Conservation (phyloP, 2,113 vertebrate species). For the Heliornis fulica region DNA sequence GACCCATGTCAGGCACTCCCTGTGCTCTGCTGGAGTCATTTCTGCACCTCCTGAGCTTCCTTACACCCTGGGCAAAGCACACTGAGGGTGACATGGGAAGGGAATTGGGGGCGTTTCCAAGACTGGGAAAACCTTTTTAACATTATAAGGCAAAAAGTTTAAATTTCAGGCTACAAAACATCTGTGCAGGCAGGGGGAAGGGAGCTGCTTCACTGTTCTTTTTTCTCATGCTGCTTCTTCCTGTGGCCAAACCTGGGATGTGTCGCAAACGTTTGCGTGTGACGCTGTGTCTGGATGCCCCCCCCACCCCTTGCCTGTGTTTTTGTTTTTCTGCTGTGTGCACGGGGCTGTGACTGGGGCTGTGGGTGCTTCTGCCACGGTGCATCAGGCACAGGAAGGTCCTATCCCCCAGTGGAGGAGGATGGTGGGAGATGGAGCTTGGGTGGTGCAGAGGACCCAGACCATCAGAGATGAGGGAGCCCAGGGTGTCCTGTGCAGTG, state of each 20-base stretch:
- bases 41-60: neutral
- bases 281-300: fast-evolving
- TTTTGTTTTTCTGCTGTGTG: no score
- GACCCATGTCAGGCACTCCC: neutral
- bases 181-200: neutral
- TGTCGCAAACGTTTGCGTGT: neutral
- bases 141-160: neutral
- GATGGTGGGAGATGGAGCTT: neutral
- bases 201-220: neutral
- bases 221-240: neutral
- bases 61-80: neutral
- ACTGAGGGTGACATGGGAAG: neutral
- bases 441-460: neutral
- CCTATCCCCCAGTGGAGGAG: fast-evolving
- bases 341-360: neutral
- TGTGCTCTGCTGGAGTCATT: fast-evolving
- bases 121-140: neutral
- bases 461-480: no score
- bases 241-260: neutral
- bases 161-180: neutral
- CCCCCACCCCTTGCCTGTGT: no score
- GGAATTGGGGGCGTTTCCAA: neutral
- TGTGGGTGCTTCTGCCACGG: neutral
- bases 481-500: neutral
- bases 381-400: neutral